phyloP scores from a whole-genome alignment of 2,888 invertebrate species.

The Osedax frankpressi region DNA sequence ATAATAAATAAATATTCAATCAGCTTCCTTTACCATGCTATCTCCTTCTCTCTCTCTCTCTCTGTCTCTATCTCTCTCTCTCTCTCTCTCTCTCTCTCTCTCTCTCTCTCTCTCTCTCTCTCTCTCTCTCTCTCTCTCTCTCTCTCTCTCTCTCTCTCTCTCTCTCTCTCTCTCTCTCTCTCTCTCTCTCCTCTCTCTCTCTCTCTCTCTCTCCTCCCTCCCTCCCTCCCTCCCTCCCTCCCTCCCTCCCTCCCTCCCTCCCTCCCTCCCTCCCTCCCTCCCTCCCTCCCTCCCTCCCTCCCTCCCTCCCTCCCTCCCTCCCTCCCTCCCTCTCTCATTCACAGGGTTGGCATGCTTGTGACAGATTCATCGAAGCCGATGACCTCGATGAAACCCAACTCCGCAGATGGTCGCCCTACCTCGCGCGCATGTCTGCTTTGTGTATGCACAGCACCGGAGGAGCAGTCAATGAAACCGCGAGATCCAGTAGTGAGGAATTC shows the following conservation, averaged over 20 bases:
- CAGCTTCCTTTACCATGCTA: no score
- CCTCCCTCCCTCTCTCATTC: background rate
- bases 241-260: background rate
- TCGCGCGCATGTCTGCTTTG: slow-evolving; percentile 34
- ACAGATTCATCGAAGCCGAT: slow-evolving; percentile 25
- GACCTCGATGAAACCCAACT: slow-evolving; percentile 29
- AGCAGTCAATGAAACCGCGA: slow-evolving; percentile 14
- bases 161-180: no score
- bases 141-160: no score
- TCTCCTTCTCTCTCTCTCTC: no score
- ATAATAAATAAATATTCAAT: no score
- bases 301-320: background rate
- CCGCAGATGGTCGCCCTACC: slow-evolving; percentile 32
- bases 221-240: background rate
- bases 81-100: no score
- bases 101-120: no score
- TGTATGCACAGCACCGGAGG: slow-evolving; percentile 34
- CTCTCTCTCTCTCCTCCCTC: background rate
- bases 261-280: background rate
- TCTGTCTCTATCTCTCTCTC: no score
- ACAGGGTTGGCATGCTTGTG: slow-evolving; percentile 36
- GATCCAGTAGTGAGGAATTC: slow-evolving; percentile 25
- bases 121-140: no score
- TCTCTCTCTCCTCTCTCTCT: no score
- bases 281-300: background rate